Percentiles rank a stretch among this genome's conserved stretches.
Conservation (phyloP, 2,113 vertebrate species). For the Rhineura floridana region DNA sequence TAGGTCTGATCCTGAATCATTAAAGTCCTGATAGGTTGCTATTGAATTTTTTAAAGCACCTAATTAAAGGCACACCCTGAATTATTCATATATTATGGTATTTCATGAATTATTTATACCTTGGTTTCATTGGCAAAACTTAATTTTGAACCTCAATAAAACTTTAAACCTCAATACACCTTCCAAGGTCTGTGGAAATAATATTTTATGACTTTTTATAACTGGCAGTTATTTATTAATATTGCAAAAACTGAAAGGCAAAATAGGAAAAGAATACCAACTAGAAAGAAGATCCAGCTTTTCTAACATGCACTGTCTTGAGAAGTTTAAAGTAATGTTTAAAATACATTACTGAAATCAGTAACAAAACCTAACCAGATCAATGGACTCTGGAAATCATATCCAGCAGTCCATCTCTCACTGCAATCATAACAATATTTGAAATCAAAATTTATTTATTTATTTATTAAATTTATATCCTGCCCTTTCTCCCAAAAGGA, state of each 20-base stretch:
- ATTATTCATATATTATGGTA: constrained; percentile 58
- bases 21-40: constrained; percentile 42
- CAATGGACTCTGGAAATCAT: background rate
- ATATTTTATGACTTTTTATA: constrained; percentile 30
- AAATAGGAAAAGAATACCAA: constrained; percentile 12
- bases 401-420: background rate
- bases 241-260: constrained; percentile 6
- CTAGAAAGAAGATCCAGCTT: background rate
- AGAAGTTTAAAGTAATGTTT: background rate
- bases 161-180: constrained; percentile 36
- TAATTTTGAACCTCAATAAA: constrained; percentile 57
- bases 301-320: background rate
- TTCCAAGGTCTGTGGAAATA: constrained; percentile 52
- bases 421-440: background rate
- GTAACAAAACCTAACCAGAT: background rate
- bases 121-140: constrained; percentile 57
- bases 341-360: background rate
- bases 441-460: too few relatives aligned
- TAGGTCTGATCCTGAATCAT: constrained; percentile 38
- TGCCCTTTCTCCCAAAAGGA: too few relatives aligned
- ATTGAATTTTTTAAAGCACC: constrained; percentile 15
- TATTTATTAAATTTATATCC: too few relatives aligned
- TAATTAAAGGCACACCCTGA: constrained; percentile 56
- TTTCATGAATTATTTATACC: constrained; percentile 63
- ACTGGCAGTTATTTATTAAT: constrained; percentile 14